phyloP scores from a whole-genome alignment of 2,888 invertebrate genomes.

The Phania funesta region DNA sequence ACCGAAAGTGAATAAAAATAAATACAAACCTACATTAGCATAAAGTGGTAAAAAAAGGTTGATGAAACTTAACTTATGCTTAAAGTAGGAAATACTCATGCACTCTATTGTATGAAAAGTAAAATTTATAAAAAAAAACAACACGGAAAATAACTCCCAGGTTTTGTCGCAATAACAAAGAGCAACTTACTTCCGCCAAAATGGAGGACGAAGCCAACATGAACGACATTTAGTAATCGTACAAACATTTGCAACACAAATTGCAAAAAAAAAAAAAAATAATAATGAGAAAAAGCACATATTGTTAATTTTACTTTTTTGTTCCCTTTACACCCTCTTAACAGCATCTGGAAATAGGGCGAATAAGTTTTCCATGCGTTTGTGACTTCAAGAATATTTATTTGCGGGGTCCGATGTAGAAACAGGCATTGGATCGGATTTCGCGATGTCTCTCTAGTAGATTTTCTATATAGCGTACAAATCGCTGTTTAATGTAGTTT shows the following conservation, averaged over 20 bases:
- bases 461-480: no score
- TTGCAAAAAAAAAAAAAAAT: background rate
- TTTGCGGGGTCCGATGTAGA: no score
- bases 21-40: no score
- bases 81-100: conserved; percentile 40
- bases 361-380: no score
- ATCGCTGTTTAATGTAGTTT: no score
- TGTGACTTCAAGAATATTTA: no score
- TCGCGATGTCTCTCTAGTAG: no score
- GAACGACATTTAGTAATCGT: background rate
- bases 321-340: no score
- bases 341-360: no score
- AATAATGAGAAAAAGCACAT: background rate
- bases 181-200: conserved; percentile 23
- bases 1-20: no score
- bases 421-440: no score
- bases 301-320: conserved; percentile 3
- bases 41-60: background rate
- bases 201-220: conserved; percentile 1
- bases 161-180: conserved; percentile 35
- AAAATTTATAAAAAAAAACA: background rate
- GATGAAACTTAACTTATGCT: conserved; percentile 36
- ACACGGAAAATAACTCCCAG: background rate
- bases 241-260: background rate
- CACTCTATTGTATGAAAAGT: conserved; percentile 1